Base-by-base conservation (phyloP, 1,140 invertebrate species). In the Ooceraea biroi region DNA sequence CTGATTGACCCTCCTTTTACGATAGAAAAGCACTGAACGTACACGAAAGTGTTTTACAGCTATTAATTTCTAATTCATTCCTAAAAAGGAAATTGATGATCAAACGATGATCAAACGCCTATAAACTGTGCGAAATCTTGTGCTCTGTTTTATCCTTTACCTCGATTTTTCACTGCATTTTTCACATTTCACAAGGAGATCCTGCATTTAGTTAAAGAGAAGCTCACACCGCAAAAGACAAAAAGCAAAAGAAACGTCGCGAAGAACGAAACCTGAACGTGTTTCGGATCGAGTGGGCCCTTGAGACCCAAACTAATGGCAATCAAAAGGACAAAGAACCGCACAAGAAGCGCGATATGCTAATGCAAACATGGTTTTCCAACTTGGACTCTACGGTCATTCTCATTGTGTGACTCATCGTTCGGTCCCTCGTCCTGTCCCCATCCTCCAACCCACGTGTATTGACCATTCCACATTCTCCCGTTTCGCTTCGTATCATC, bases 361-460 rank as follows among this genome's bases (percentile, higher is more conserved):
- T 66, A 85, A 90, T 85, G 68, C 58, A 61, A 87, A 88, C 88
- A 85, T 84, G 72, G 74, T 69, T 80, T 80, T 69, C 19, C 74
- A 58, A 73, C 22, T 86, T 76, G 48, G 61, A 58, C 68, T 69
- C 69, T 12, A 1, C 76, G 83, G 63, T 86, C 61, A 46, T 46
- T 7, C 7, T 36, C 36, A 36, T 3, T 7, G 36, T 58, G 65
- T 88, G 86, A 86, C 72, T 89, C 88, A 85, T 69, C 82, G 27
- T 50, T 82, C 61, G 44, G 41, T 80, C 61, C 0, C 14, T 74
- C 14, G 57, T 19, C 14, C 58, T 71, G 60, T 71, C 68, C 65
- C 83, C 50, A 36, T 30, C 61, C 48, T 19, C 58, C 88, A 19
- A 50, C 83, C 83, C 52, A 84, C 89, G 41, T 83, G 69, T 65